Base-by-base conservation (phyloP, 2,888 invertebrate species). In the Laspeyria flexula region DNA sequence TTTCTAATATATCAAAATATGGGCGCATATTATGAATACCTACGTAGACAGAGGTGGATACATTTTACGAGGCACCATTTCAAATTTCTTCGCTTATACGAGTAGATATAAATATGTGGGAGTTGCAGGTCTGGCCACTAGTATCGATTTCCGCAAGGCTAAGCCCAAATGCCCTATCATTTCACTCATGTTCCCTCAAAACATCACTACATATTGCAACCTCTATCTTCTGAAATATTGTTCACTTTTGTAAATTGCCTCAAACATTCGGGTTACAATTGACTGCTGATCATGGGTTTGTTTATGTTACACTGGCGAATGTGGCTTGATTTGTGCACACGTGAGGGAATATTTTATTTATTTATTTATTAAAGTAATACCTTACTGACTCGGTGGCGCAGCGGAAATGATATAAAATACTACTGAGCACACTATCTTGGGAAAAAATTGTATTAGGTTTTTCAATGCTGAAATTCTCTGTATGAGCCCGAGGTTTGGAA, bases 131-230 rank as follows among this genome's bases (percentile, higher is more conserved):
- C 65, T 65, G 68, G 65, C 70, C 61, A 68, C 65, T 71, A 60
- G 69, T 81, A 82, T 81, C 68, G 81, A 82, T 81, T 79, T 73
- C 70, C 62, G 58, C 55, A 65, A 67, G 60, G 56, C 72, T 73
- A 62, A 73, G 59, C 66, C 65, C 62, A 63, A 72, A 68, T 59
- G 53, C 50, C 64, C 39, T 60, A 64, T 57, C 51, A 62, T 53
- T 55, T 58, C 45, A 52, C 55, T 49, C 43, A 21, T 40, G 34
- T 60, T 34, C 31, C 53, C 50, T 48, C 23, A 12, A 29, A 43
- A 47, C 29, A 44, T 47, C 23, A 33, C 29, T 34, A 37, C 21
- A 10, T 43, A 42, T 23, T 42, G 40, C 38, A 44, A 34, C 12
- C 31, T 44, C 33, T 31, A 16, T 16, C 0, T 16, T 3, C 34